Base-by-base conservation (phyloP, 1,140 invertebrate genomes). In the Ptiloglossa arizonensis region DNA sequence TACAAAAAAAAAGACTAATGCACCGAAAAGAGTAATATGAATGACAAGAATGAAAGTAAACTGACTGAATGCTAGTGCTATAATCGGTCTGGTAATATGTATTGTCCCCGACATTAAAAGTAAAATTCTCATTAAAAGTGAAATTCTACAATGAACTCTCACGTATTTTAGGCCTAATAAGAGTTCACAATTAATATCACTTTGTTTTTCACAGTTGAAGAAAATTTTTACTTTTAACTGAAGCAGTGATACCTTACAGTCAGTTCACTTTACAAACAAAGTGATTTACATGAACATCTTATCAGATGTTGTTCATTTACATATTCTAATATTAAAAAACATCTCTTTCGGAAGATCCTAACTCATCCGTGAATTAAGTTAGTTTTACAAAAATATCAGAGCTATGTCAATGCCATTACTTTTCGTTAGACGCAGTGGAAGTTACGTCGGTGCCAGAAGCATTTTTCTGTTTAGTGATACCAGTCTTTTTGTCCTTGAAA, bases 401-500 rank as follows among this genome's bases (percentile, higher is more conserved):
- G 27, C 50, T 66, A 56, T 13, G 19, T 57, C n/a, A 57, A 64
- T 56, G 35, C 15, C 15, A 2, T 77, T 71, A 77, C 5, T 88
- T 89, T 74, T 87, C 85, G 70, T 87, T 87, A 15, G 79, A 81
- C 46, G 56, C 29, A 22, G 44, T 57, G 19, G 69, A 66, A 44
- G 48, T 56, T 11, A 19, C 50, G 19, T 69, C 59, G n/a, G 29
- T 24, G 69, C 17, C 63, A 46, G 50, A 76, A 24, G 71, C 52
- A 68, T 62, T 86, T 38, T 87, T 89, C 50, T 86, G 82, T 64
- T 87, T 89, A 24, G 32, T 27, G 57, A 46, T 63, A 41, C 52
- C 54, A 85, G 78, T 81, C 66, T 87, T 87, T 82, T 89, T 81
- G 75, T 88, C 80, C 78, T 90, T 77, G 56, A 92, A 89, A 63